Percentiles rank a stretch among this genome's conserved stretches.
phyloP scores from a whole-genome alignment of 2,888 invertebrate genomes.

The Ennomos erosarius region DNA sequence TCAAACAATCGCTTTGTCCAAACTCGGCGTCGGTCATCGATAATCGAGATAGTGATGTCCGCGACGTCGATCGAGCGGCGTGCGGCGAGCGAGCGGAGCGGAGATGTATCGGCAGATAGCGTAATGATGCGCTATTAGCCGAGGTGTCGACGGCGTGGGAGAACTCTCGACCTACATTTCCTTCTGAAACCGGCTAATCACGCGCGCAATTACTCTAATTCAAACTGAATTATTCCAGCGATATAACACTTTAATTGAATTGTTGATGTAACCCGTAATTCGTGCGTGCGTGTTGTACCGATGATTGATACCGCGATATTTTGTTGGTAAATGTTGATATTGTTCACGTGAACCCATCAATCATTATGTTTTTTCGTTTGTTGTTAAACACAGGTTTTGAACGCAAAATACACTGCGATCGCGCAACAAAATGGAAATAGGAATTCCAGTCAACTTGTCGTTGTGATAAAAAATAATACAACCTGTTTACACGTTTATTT shows the following conservation, averaged over 20 bases:
- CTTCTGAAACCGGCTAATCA: slow-evolving; percentile 68
- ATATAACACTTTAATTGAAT: slow-evolving; percentile 80
- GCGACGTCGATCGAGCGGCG: slow-evolving; percentile 53
- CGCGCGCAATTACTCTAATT: slow-evolving; percentile 81
- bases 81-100: slow-evolving; percentile 39
- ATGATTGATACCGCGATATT: slow-evolving; percentile 59
- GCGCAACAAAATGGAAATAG: slow-evolving; percentile 41
- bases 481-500: slow-evolving; percentile 66
- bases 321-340: slow-evolving; percentile 53
- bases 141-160: slow-evolving; percentile 81
- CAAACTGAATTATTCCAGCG: slow-evolving; percentile 71
- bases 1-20: slow-evolving; percentile 71
- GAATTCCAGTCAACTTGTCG: slow-evolving; percentile 55
- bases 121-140: slow-evolving; percentile 79
- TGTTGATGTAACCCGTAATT: slow-evolving; percentile 66
- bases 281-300: slow-evolving; percentile 51
- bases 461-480: slow-evolving; percentile 58
- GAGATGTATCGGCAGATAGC: slow-evolving; percentile 78
- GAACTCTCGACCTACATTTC: slow-evolving; percentile 74
- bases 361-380: slow-evolving; percentile 29
- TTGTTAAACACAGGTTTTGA: slow-evolving; percentile 9
- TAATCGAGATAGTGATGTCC: slow-evolving; percentile 67
- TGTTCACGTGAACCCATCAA: slow-evolving; percentile 42
- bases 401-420: slow-evolving; percentile 40
- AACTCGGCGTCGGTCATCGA: slow-evolving; percentile 65